Conservation (phyloP, 2,113 vertebrate genomes). For the Sus scrofa region T2T-Sscrofa CM000824.6:128340001-128340500, state of each 20-base stretch:
- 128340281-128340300: slow-evolving; percentile 47
- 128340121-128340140: slow-evolving; percentile 66
- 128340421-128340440: background rate
- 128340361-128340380: background rate
- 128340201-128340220: slow-evolving; percentile 61
- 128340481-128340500: background rate
- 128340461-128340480: background rate
- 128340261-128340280: slow-evolving; percentile 45
- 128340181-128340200: slow-evolving; percentile 64
- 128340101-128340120: slow-evolving; percentile 62
- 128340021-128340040: background rate
- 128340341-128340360: background rate
- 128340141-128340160: slow-evolving; percentile 80
- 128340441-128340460: background rate
- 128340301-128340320: background rate
- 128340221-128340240: slow-evolving; percentile 71
- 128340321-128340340: slow-evolving; percentile 22
- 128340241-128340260: slow-evolving; percentile 65
- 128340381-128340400: background rate
- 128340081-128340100: slow-evolving; percentile 30
- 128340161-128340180: slow-evolving; percentile 75
- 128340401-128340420: background rate
- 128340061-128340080: slow-evolving; percentile 52
- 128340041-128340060: background rate
- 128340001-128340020: background rate